Evolutionary conservation across 2,888 invertebrate genomes (phyloP).

Genomic region (Dolichomitus sp.): DNA sequence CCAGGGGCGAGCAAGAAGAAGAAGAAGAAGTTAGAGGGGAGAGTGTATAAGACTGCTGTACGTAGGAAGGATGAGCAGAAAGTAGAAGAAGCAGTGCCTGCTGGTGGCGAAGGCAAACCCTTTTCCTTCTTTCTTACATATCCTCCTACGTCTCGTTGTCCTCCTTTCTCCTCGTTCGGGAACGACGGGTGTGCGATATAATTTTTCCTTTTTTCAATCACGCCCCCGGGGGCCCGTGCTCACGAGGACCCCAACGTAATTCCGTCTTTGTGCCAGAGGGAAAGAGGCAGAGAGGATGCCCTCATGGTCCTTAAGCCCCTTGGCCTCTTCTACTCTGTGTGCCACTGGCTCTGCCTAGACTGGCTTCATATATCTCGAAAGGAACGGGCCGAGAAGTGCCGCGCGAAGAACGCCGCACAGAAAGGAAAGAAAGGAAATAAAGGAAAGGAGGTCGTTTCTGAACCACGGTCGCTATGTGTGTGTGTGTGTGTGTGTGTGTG

Average conservation of each 20-base stretch:
- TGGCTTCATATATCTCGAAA: slow-evolving; percentile 80
- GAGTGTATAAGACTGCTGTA: slow-evolving; percentile 10
- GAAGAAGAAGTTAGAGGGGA: background rate
- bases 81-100: slow-evolving; percentile 59
- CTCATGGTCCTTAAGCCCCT: slow-evolving; percentile 73
- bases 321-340: slow-evolving; percentile 20
- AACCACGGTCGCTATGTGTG: background rate
- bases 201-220: slow-evolving; percentile 82
- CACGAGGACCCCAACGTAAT: slow-evolving; percentile 75
- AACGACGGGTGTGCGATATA: slow-evolving; percentile 60
- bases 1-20: slow-evolving; percentile 19
- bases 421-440: slow-evolving; percentile 67
- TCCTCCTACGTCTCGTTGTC: slow-evolving; percentile 4
- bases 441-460: slow-evolving; percentile 56
- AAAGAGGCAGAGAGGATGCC: slow-evolving; percentile 44
- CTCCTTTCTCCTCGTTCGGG: slow-evolving; percentile 29
- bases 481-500: slow-evolving; percentile 9
- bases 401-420: slow-evolving; percentile 49
- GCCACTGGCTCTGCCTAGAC: slow-evolving; percentile 69
- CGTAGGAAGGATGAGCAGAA: slow-evolving; percentile 26
- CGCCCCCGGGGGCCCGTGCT: slow-evolving; percentile 74
- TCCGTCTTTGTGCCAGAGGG: slow-evolving; percentile 78
- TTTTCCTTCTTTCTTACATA: slow-evolving; percentile 28
- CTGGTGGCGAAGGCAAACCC: slow-evolving; percentile 61
- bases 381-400: slow-evolving; percentile 68